Evolutionary conservation across 1,140 invertebrate genomes (phyloP).

Genomic region (Carposina sasakii): DNA sequence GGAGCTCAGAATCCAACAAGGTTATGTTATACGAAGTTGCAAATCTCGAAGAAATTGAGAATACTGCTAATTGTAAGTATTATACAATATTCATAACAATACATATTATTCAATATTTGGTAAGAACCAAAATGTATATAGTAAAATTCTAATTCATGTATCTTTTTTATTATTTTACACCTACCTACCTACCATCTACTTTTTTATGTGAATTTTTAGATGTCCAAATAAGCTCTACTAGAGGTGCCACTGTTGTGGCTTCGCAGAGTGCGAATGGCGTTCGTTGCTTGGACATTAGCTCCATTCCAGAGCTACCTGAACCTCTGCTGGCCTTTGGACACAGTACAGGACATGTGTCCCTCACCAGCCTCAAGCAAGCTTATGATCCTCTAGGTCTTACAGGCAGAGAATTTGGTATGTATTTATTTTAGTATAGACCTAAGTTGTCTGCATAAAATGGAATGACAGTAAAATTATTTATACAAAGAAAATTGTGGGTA

Average conservation of each 20-base stretch:
- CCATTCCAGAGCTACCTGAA: constrained; percentile 81
- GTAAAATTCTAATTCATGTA: neutral
- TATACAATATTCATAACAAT: constrained; percentile 1
- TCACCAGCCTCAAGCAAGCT: constrained; percentile 85
- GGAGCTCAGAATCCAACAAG: constrained; percentile 90
- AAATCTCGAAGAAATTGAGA: constrained; percentile 72
- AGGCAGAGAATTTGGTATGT: constrained; percentile 86
- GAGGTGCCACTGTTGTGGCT: constrained; percentile 78
- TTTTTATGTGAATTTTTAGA: constrained; percentile 68
- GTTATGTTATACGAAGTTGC: constrained; percentile 87
- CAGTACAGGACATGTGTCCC: constrained; percentile 86
- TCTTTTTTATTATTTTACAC: too few species aligned
- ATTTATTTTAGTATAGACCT: too few species aligned
- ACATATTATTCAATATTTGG: constrained; percentile 1
- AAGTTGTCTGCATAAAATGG: too few species aligned
- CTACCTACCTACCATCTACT: neutral
- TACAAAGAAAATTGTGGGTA: too few species aligned
- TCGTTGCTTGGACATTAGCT: constrained; percentile 77
- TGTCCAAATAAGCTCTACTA: constrained; percentile 78
- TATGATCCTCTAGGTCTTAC: constrained; percentile 78
- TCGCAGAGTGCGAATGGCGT: constrained; percentile 59
- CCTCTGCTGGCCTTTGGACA: constrained; percentile 88
- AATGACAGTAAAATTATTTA: too few species aligned
- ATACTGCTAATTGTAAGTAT: constrained; percentile 74
- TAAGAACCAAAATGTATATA: neutral